Percentiles rank a stretch among this genome's conserved stretches.
Evolutionary conservation across 2,888 invertebrate genomes (phyloP).

Genomic region (Adineta ricciae): DNA sequence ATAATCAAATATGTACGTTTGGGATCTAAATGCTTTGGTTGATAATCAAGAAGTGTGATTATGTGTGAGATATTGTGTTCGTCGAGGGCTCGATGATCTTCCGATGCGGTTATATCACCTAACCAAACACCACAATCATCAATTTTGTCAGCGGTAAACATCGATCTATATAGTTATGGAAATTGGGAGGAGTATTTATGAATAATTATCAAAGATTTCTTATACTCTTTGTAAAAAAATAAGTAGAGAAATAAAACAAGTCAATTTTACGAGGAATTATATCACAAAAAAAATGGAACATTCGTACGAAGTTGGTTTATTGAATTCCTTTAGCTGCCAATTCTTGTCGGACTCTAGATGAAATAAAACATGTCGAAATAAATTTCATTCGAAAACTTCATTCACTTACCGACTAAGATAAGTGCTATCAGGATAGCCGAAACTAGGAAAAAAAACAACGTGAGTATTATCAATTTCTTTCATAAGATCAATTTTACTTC

Average conservation of each 20-base stretch:
- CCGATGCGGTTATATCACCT: background rate
- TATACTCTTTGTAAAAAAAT: background rate
- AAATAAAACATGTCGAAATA: background rate
- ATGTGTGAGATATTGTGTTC: background rate
- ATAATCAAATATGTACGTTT: background rate
- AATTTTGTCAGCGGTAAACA: background rate
- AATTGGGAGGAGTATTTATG: no score
- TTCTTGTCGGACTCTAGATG: background rate
- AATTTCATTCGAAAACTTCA: background rate
- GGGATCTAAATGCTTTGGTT: background rate
- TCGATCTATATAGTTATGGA: background rate
- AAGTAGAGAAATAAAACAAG: no score
- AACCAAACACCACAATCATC: background rate
- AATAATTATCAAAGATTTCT: no score
- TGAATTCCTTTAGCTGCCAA: background rate
- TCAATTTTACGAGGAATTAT: no score
- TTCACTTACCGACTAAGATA: background rate
- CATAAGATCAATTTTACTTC: slow-evolving; percentile 35
- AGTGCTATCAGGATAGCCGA: background rate
- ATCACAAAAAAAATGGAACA: no score
- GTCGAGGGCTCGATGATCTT: background rate
- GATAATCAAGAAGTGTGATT: background rate
- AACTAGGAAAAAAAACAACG: background rate
- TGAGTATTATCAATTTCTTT: no score
- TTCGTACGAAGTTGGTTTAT: no score